Evolutionary conservation across 2,113 vertebrate genomes (phyloP).

Genomic region (Nesoenas mayeri): DNA sequence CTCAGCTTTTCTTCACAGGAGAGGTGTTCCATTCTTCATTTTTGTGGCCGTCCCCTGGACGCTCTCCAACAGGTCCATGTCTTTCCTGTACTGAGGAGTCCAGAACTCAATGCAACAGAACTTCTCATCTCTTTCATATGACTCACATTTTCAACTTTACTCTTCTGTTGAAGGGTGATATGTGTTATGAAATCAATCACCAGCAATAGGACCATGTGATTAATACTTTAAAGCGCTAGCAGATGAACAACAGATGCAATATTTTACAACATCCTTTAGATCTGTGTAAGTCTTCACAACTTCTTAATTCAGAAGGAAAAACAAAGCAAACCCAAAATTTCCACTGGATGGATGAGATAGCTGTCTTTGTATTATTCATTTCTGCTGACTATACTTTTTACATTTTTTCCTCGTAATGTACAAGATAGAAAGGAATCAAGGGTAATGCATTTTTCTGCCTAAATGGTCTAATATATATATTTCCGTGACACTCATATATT

Average conservation of each 20-base stretch:
- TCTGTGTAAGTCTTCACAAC: neutral
- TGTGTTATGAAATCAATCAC: neutral
- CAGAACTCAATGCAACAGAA: neutral
- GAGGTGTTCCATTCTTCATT: accelerated
- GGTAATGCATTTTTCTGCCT: neutral
- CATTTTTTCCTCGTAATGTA: neutral
- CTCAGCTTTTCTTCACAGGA: neutral
- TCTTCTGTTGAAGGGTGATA: neutral
- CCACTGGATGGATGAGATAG: neutral
- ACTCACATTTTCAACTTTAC: neutral
- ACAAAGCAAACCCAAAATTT: neutral
- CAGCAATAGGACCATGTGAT: neutral
- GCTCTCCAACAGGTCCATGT: neutral
- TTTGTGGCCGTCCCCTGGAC: neutral
- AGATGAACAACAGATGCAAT: neutral
- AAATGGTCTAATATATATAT: neutral
- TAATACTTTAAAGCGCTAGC: neutral
- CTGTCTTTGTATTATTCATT: neutral
- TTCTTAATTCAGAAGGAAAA: neutral
- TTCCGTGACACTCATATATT: neutral
- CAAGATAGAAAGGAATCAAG: neutral
- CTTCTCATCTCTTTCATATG: neutral
- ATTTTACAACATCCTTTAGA: neutral
- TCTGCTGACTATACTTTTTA: neutral
- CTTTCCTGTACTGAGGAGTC: neutral